Percentiles rank a stretch among this genome's conserved stretches.
phyloP scores from a whole-genome alignment of 2,797 vertebrate species.

The Pipistrellus pipistrellus region DNA sequence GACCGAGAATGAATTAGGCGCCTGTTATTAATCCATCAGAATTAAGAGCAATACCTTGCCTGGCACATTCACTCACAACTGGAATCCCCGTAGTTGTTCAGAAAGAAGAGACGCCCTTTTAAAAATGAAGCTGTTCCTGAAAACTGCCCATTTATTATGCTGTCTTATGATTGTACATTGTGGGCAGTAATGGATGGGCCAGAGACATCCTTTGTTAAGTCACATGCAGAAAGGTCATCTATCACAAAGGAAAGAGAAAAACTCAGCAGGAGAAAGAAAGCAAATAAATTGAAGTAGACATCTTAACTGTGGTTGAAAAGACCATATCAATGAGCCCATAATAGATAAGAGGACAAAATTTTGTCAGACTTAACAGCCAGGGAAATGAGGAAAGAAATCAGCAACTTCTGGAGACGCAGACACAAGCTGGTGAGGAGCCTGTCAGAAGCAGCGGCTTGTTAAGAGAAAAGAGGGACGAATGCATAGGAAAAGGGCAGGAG shows the following conservation, averaged over 20 bases:
- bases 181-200: background rate
- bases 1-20: background rate
- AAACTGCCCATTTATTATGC: conserved; percentile 26
- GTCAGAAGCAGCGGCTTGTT: background rate
- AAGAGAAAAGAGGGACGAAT: background rate
- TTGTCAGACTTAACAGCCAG: conserved; percentile 32
- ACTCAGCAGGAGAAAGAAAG: background rate
- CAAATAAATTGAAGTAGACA: conserved; percentile 14
- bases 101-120: conserved; percentile 37
- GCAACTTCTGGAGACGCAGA: background rate
- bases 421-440: background rate
- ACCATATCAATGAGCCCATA: background rate
- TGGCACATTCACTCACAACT: background rate
- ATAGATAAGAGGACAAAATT: background rate
- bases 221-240: background rate
- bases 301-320: conserved; percentile 16
- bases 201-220: conserved; percentile 26
- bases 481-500: background rate
- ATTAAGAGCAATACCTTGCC: conserved; percentile 31
- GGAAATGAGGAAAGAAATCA: conserved; percentile 24
- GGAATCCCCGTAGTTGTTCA: conserved; percentile 12
- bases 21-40: background rate
- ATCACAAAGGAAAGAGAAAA: conserved; percentile 42
- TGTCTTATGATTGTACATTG: background rate
- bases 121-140: conserved; percentile 41